Conservation (phyloP, 2,113 vertebrate genomes). For the Anarrhichthys ocellatus region DNA sequence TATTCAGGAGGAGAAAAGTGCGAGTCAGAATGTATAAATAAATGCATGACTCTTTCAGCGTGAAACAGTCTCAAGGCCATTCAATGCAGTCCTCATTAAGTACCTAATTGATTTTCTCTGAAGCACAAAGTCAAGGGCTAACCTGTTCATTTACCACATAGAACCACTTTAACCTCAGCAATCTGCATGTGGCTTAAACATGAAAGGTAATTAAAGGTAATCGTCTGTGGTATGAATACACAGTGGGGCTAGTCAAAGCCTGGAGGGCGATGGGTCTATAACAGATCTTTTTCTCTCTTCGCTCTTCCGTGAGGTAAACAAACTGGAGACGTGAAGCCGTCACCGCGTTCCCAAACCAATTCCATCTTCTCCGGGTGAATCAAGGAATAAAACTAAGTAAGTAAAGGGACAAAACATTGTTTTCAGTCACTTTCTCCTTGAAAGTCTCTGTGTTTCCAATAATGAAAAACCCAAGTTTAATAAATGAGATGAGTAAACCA, state of each 20-base stretch:
- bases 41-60: slow-evolving; percentile 11
- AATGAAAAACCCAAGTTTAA: background rate
- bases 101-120: slow-evolving; percentile 55
- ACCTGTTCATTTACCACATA: slow-evolving; percentile 46
- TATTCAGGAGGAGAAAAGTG: background rate
- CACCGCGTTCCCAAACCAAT: background rate
- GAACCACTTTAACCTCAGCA: slow-evolving; percentile 13
- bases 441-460: background rate
- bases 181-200: slow-evolving; percentile 18
- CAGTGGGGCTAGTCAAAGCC: background rate
- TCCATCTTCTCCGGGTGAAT: slow-evolving; percentile 5
- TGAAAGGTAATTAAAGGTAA: slow-evolving; percentile 9
- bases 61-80: slow-evolving; percentile 26
- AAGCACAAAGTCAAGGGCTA: slow-evolving; percentile 40
- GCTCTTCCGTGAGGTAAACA: background rate
- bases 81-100: slow-evolving; percentile 40
- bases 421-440: background rate
- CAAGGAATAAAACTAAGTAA: slow-evolving; percentile 6
- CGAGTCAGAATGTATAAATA: slow-evolving; percentile 15
- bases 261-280: background rate
- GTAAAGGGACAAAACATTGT: background rate
- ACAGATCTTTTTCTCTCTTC: background rate
- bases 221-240: slow-evolving; percentile 2
- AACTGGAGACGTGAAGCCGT: background rate
- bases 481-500: background rate